Conservation (phyloP, 2,113 vertebrate species). For the Catharus fuscescens region DNA sequence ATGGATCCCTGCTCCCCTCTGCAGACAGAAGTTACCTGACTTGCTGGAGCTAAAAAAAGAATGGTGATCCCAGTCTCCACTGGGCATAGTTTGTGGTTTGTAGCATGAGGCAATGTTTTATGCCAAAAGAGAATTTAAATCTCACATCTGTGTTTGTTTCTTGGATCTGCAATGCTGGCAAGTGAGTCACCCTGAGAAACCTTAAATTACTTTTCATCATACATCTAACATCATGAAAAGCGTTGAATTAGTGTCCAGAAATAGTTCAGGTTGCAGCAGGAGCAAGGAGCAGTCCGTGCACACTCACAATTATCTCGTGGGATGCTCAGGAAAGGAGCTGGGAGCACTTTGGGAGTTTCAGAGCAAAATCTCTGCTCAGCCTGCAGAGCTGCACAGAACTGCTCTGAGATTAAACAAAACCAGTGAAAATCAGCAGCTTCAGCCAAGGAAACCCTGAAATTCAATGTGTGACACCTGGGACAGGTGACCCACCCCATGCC, state of each 20-base stretch:
- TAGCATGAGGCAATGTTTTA: neutral
- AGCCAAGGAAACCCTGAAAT: neutral
- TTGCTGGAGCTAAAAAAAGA: conserved; percentile 11
- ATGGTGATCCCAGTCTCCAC: neutral
- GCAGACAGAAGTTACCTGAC: neutral
- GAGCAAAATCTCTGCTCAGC: neutral
- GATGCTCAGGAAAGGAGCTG: neutral
- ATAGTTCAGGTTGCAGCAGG: neutral
- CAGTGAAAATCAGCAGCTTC: neutral
- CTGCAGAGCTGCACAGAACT: neutral
- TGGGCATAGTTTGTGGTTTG: conserved; percentile 38
- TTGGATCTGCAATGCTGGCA: conserved; percentile 22
- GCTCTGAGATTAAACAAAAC: neutral
- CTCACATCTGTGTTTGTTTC: conserved; percentile 56
- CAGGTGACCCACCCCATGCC: neutral
- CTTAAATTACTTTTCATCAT: conserved; percentile 50
- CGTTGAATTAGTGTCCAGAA: conserved; percentile 33
- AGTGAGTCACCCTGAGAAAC: conserved; percentile 44
- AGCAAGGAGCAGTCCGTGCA: neutral
- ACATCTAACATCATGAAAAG: conserved; percentile 10
- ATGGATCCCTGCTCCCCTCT: neutral
- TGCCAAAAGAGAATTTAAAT: conserved; percentile 41
- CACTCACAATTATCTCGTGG: neutral
- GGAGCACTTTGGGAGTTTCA: neutral
- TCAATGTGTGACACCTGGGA: fast-evolving